These are phyloP conservation scores for Hydraecia micacea DNA, from an alignment of 2,888 invertebrate species.

Conservation along the genomic window DNA sequence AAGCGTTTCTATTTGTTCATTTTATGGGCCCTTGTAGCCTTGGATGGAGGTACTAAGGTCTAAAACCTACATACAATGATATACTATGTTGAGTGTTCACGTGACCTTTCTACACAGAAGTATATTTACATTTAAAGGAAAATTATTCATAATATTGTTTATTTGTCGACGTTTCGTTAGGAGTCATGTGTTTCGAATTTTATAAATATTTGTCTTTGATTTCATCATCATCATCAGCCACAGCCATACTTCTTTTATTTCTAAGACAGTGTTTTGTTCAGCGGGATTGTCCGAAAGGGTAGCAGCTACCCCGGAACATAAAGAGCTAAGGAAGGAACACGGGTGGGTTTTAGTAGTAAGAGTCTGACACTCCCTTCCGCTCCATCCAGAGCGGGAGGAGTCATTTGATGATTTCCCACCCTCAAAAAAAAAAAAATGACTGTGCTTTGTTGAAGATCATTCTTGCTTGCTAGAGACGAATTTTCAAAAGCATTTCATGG, in stretches of 20 bases:
- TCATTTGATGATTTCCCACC: no score
- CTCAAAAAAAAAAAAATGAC: no score
- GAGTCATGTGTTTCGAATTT: background rate
- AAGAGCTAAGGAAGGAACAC: no score
- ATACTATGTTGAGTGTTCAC: background rate
- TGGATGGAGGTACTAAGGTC: constrained; percentile 36
- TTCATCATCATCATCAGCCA: background rate
- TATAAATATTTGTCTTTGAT: background rate
- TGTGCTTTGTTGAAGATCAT: background rate
- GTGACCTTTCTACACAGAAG: constrained; percentile 17
- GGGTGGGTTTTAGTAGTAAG: no score
- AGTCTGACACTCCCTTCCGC: no score
- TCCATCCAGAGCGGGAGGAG: no score
- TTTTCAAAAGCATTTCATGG: background rate
- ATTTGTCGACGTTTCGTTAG: background rate
- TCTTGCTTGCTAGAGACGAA: no score
- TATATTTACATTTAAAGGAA: background rate
- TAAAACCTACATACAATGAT: constrained; percentile 12
- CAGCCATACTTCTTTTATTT: background rate
- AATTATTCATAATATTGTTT: background rate
- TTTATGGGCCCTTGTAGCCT: constrained; percentile 29
- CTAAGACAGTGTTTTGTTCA: background rate
- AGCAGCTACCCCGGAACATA: no score
- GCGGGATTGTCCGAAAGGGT: no score
- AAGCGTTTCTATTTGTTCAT: constrained; percentile 25